Base-by-base conservation (phyloP, 1,140 invertebrate species). In the Phenacoccus solenopsis region DNA sequence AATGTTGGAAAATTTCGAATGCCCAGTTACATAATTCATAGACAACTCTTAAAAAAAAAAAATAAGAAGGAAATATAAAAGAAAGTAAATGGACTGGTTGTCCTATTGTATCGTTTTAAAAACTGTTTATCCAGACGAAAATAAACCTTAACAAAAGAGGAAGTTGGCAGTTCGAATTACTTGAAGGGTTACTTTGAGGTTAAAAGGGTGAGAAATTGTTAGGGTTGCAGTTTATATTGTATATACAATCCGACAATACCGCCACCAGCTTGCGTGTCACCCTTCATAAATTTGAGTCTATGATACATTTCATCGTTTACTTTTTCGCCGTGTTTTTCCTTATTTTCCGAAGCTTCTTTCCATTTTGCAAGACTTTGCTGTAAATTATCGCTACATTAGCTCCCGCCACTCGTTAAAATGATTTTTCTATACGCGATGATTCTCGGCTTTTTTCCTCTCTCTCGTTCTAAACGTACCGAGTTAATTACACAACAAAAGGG, bases 141-240 rank as follows among this genome's bases (percentile, higher is more conserved):
- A 64, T 64, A 64, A 64, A 24, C 59, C 25, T 64, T 25, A 64
- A 25, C 21, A 64, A 49, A 49, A 49, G 38, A 49, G 38, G 38
- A 64, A 64, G 59, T 64, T 64, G 59, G 59, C 25, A 64, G 59
- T 64, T 64, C 59, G 59, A 64, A 64, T 64, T 64, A 64, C 59
- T 64, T 24, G 59, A 64, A 64, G 59, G 59, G 59, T 64, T 64
- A 64, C 59, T 64, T 64, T 27, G 59, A 64, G 59, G 59, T 64
- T 64, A 64, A 64, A 64, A 64, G 59, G 59, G 59, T 64, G 59
- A 64, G 59, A 64, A 64, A 64, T 64, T 64, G 59, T 64, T 64
- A 64, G 59, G 59, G 59, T 64, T 24, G 59, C 25, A 24, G 59
- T 64, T 64, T 64, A 64, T 27, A 64, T 16, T 64, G 59, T 64